Percentiles rank a stretch among this genome's conserved stretches.
These are phyloP conservation scores for Pollenia griseotomentosa DNA, from an alignment of 2,888 invertebrate genomes.

Conservation along the genomic window DNA sequence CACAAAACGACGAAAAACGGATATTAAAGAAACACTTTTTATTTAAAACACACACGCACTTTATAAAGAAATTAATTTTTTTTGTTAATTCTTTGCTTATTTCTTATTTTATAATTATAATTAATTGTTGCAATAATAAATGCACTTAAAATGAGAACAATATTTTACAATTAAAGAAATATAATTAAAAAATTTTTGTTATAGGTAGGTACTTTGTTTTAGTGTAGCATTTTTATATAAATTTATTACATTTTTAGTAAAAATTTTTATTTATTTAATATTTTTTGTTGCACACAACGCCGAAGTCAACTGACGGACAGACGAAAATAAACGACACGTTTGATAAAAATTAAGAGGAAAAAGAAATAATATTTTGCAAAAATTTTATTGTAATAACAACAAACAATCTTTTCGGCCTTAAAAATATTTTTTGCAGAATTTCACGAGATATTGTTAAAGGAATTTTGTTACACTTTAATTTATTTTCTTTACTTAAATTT, in stretches of 20 bases:
- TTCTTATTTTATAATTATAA: too few species aligned
- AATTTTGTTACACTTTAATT: conserved; percentile 7
- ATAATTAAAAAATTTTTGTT: conserved; percentile 58
- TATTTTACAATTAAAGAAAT: background rate
- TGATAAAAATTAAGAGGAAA: background rate
- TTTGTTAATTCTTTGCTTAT: too few species aligned
- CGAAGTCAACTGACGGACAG: conserved; percentile 56
- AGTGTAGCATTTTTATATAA: conserved; percentile 39
- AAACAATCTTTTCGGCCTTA: background rate
- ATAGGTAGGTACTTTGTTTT: conserved; percentile 23
- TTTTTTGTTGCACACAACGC: conserved; percentile 6
- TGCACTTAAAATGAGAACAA: conserved; percentile 37
- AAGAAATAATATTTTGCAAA: conserved; percentile 43
- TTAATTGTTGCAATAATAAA: background rate
- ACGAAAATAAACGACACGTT: conserved; percentile 50
- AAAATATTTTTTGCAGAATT: conserved; percentile 15
- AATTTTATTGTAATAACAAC: conserved; percentile 47
- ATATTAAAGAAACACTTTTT: too few species aligned
- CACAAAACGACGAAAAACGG: too few species aligned
- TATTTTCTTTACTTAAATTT: background rate
- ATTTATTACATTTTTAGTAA: conserved; percentile 2
- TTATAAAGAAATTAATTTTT: too few species aligned
- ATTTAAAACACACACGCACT: too few species aligned
- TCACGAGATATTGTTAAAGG: background rate
- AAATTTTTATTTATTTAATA: background rate